Base-by-base conservation (phyloP, 2,888 invertebrate species). In the Synergus laeviventris region DNA sequence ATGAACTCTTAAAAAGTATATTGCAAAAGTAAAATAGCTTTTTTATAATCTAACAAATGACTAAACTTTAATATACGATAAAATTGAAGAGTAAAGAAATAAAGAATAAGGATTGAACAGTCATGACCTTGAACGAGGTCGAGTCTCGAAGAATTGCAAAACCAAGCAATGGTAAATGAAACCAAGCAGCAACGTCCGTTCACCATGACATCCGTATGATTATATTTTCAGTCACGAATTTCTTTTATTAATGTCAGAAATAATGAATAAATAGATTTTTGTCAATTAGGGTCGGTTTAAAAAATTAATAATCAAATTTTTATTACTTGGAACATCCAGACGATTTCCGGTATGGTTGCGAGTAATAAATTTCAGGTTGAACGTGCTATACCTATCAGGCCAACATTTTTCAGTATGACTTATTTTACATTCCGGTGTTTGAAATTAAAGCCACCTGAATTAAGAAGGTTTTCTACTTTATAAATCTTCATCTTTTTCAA, bases 131-230 rank as follows among this genome's bases (percentile, higher is more conserved):
- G 56, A 56, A 56, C 12, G 56, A 56, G 56, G 56, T 56, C 56
- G 18, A 56, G 21, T 9, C 21, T 56, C 21, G 56, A 24, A 24
- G 21, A 56, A 56, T 56, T 56, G 12, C 24, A 21, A 56, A 56
- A 56, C 21, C 56, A 14, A 56, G 56, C 12, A 56, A 24, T 56
- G 56, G 56, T 56, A 24, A 56, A 56, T 56, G 21, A 56, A 56
- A 12, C 56, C 56, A 56, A 56, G 56, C 56, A 56, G 56, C 56
- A 18, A 56, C 49, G 16, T 49, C 49, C 49, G 49, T 56, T 56
- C 21, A 14, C 56, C 2, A 56, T 56, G 18, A 56, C 56, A 56
- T 56, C 24, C 56, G 21, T 0, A 56, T 56, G 21, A 56, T 56
- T 56, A 24, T 12, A 56, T 56, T 21, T 56, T 24, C 21, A 56